These are phyloP conservation scores for Isichthys henryi DNA, from an alignment of 2,113 vertebrate genomes.

Conservation along the genomic window DNA sequence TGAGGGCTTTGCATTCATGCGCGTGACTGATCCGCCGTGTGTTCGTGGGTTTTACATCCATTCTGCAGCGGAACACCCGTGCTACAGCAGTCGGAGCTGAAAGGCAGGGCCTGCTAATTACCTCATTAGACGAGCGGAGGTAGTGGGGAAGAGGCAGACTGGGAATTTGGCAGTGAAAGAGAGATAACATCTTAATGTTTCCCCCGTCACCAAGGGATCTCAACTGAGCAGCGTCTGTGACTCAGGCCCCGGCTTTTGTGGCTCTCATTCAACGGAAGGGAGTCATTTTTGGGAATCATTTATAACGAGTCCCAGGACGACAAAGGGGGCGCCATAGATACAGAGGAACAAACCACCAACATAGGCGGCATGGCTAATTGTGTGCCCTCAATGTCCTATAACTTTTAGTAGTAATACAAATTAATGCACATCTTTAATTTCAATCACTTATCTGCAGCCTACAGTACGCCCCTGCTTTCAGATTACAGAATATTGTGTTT, in stretches of 20 bases:
- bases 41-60: not conserved
- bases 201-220: not conserved
- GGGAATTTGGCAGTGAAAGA: not conserved
- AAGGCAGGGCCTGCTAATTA: slow-evolving; percentile 3
- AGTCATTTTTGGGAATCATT: not conserved
- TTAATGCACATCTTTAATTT: not conserved
- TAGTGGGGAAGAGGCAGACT: not conserved
- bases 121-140: not conserved
- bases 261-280: not conserved
- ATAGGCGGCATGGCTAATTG: not conserved
- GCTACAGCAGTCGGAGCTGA: not conserved
- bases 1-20: not conserved
- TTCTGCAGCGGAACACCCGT: not conserved
- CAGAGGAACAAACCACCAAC: not conserved
- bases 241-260: too few relatives aligned
- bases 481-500: not conserved
- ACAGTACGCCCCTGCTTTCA: not conserved
- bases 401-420: not conserved
- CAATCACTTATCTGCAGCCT: not conserved
- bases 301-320: not conserved
- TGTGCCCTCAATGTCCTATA: not conserved
- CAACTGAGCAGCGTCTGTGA: not conserved
- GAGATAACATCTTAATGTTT: slow-evolving; percentile 1
- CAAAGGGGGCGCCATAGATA: not conserved
- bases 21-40: not conserved